These are phyloP conservation scores for Phalacrocorax brasilianus DNA, from an alignment of 2,113 vertebrate genomes.

Conservation along the genomic window DNA sequence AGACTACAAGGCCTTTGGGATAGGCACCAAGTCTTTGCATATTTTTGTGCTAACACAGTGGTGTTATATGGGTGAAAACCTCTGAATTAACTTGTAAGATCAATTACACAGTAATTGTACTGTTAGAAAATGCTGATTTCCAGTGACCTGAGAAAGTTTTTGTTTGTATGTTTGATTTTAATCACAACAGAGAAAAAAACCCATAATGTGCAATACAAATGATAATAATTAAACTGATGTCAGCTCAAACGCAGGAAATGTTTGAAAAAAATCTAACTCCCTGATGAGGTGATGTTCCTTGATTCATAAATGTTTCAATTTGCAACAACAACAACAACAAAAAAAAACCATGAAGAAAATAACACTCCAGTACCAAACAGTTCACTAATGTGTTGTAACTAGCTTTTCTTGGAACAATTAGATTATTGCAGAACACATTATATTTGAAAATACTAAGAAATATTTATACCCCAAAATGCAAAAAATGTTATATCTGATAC, in stretches of 20 bases:
- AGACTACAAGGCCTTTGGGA: neutral
- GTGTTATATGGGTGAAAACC: neutral
- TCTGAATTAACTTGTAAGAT: neutral
- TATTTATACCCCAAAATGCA: neutral
- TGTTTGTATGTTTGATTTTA: neutral
- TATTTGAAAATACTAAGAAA: neutral
- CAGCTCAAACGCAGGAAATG: neutral
- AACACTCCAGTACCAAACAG: neutral
- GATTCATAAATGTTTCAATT: neutral
- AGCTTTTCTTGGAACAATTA: neutral
- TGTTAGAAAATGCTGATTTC: neutral
- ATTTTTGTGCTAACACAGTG: neutral
- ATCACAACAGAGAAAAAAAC: neutral
- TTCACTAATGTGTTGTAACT: neutral
- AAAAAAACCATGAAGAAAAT: neutral
- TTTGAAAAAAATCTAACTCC: neutral
- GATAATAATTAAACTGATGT: neutral
- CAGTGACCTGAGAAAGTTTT: neutral
- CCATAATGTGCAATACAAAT: neutral
- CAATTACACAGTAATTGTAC: neutral
- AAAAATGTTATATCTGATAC: neutral
- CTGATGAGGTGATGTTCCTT: neutral
- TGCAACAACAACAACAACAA: neutral
- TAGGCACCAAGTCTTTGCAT: neutral
- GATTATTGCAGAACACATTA: neutral